Percentiles rank a stretch among this genome's conserved stretches.
Evolutionary conservation across 2,797 vertebrate genomes (phyloP).

Genomic region (Rhynchotus rufescens): DNA sequence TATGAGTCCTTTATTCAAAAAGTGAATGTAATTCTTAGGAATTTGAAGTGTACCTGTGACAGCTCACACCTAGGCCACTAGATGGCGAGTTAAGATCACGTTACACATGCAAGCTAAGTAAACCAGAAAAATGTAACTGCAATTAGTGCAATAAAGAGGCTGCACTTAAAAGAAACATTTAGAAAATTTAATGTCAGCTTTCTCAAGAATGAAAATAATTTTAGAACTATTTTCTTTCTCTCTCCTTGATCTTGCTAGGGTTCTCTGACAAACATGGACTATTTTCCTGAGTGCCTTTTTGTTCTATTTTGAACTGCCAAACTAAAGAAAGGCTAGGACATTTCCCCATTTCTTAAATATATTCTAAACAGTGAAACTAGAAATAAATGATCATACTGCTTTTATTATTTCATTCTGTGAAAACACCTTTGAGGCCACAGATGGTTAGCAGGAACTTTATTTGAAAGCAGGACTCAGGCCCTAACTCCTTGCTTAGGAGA

Average conservation of each 20-base stretch:
- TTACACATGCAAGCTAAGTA: too few relatives aligned
- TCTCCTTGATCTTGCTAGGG: background rate
- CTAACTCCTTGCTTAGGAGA: background rate
- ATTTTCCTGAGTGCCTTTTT: background rate
- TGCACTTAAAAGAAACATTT: background rate
- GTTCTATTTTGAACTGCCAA: background rate
- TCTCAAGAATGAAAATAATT: background rate
- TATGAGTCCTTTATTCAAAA: background rate
- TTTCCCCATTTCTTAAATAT: background rate
- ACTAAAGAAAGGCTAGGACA: background rate
- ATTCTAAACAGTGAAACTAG: background rate
- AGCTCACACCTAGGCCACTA: background rate
- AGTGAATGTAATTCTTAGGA: rapidly evolving
- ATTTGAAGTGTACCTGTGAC: background rate
- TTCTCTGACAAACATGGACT: background rate
- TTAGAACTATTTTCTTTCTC: background rate
- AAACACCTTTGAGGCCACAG: background rate
- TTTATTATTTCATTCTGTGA: background rate
- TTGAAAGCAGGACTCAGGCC: background rate
- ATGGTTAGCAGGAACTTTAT: background rate
- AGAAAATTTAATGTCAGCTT: background rate
- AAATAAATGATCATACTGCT: background rate
- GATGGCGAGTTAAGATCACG: conserved; percentile 18
- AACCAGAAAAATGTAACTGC: background rate
- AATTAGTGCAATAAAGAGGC: rapidly evolving